Evolutionary conservation across 2,888 invertebrate species (phyloP).

Genomic region (Netelia melanura): DNA sequence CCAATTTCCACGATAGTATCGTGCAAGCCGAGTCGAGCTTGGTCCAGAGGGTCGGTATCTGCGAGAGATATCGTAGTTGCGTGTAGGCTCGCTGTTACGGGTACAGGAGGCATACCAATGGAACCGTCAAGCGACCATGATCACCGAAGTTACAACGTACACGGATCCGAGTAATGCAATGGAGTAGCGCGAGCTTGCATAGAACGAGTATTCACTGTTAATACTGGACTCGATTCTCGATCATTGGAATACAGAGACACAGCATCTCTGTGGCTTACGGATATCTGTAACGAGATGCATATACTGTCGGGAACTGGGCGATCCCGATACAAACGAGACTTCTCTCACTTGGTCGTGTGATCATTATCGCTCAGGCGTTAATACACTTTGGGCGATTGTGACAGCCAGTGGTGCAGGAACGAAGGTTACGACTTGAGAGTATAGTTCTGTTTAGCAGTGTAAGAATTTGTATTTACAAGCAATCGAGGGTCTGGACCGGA

Average conservation of each 20-base stretch:
- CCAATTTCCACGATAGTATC: conserved; percentile 67
- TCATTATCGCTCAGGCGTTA: conserved; percentile 65
- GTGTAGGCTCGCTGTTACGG: not conserved
- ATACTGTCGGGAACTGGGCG: conserved; percentile 13
- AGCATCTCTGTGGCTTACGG: conserved; percentile 21
- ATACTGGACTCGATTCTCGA: conserved; percentile 46
- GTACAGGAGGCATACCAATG: not conserved
- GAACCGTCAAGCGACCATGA: conserved; percentile 14
- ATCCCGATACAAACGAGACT: conserved; percentile 37
- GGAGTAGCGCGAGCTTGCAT: conserved; percentile 23
- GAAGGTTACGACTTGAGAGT: no score
- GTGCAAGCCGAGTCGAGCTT: conserved; percentile 26
- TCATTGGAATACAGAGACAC: conserved; percentile 15
- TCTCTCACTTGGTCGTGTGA: conserved; percentile 52
- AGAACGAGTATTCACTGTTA: conserved; percentile 52
- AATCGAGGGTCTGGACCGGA: no score
- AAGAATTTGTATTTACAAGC: no score
- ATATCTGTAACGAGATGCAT: conserved; percentile 25
- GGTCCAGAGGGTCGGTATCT: not conserved
- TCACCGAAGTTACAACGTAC: not conserved
- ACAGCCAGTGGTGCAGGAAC: not conserved
- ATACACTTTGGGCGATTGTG: conserved; percentile 58
- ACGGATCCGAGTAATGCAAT: not conserved
- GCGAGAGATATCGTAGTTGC: conserved; percentile 43
- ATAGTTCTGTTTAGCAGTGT: no score